A percentile compares a stretch with the other conserved stretches of the same genome.
These are phyloP conservation scores for Phaethon lepturus DNA, from an alignment of 2,113 vertebrate species.

Conservation along the genomic window DNA sequence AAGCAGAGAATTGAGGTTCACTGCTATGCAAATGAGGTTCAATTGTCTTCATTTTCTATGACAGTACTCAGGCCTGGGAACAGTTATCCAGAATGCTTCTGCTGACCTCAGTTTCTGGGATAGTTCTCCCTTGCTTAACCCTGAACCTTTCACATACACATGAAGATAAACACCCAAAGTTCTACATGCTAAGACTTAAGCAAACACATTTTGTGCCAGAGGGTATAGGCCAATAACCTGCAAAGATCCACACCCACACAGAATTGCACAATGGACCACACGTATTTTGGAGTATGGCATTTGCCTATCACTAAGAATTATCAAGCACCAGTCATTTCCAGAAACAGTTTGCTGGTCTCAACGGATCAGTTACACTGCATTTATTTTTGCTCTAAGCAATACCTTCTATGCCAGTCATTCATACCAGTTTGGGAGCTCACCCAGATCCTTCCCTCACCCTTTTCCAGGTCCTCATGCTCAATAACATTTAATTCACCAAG, in stretches of 20 bases:
- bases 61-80: background rate
- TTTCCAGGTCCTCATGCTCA: conserved; percentile 56
- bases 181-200: conserved; percentile 59
- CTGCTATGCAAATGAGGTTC: background rate
- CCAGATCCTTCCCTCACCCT: conserved; percentile 3
- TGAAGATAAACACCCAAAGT: conserved; percentile 53
- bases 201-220: conserved; percentile 59
- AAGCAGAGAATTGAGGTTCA: background rate
- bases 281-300: conserved; percentile 41
- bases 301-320: conserved; percentile 52
- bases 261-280: conserved; percentile 64
- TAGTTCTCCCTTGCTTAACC: conserved; percentile 37
- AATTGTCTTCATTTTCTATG: background rate
- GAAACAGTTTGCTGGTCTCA: conserved; percentile 51
- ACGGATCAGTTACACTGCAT: conserved; percentile 42
- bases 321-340: conserved; percentile 57
- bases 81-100: background rate
- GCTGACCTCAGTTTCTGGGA: conserved; percentile 33
- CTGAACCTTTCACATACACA: conserved; percentile 61
- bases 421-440: conserved; percentile 45
- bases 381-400: conserved; percentile 60
- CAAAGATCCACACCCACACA: conserved; percentile 56
- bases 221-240: conserved; percentile 65
- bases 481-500: conserved; percentile 37
- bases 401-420: conserved; percentile 55